A percentile compares a stretch with the other conserved stretches of the same genome.
Evolutionary conservation across 2,113 vertebrate species (phyloP).

Genomic region (Sapajus apella): DNA sequence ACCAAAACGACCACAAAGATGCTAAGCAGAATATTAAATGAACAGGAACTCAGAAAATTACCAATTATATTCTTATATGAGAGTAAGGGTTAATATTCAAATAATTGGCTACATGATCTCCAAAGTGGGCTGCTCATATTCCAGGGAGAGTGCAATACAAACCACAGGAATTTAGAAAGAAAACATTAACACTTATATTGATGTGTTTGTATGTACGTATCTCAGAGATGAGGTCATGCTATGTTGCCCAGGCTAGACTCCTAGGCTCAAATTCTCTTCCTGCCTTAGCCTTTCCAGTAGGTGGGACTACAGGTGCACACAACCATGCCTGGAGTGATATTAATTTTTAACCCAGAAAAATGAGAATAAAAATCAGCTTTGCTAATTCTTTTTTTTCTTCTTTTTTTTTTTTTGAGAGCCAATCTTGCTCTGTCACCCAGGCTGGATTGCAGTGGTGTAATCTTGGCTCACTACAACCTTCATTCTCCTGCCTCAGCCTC

Average conservation of each 20-base stretch:
- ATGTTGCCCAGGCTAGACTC: background rate
- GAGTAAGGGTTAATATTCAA: conserved; percentile 43
- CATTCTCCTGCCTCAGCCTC: no score
- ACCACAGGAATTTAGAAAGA: background rate
- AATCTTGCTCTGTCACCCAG: no score
- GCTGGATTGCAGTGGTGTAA: no score
- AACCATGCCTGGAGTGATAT: background rate
- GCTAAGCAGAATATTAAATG: conserved; percentile 20
- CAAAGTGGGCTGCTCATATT: background rate
- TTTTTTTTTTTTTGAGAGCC: no score
- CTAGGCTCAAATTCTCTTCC: background rate
- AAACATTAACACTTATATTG: background rate
- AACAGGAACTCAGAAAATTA: background rate
- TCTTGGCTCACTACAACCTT: no score
- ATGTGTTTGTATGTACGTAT: background rate
- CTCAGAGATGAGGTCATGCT: background rate
- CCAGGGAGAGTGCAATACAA: background rate
- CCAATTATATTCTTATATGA: background rate
- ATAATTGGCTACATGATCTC: background rate
- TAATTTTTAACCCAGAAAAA: conserved; percentile 52
- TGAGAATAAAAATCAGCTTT: background rate
- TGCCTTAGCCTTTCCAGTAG: background rate
- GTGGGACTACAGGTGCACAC: background rate
- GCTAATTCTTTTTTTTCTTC: background rate
- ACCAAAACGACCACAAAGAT: background rate